A percentile compares a stretch with the other conserved stretches of the same genome.
phyloP scores from a whole-genome alignment of 2,888 invertebrate species.

The Chydorus sphaericus region DNA sequence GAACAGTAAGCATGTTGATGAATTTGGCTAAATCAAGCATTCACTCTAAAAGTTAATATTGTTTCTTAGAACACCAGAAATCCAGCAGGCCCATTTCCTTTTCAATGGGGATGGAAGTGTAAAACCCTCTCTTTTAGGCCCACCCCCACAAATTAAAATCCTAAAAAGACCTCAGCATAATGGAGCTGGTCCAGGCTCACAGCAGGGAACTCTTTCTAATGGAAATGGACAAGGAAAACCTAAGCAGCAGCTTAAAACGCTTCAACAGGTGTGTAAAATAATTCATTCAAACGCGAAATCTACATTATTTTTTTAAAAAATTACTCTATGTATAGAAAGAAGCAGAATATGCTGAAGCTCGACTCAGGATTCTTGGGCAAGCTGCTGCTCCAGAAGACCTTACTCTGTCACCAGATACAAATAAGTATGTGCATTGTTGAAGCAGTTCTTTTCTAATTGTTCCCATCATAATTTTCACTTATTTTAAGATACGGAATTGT shows the following conservation, averaged over 20 bases:
- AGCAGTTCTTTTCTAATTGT: no score
- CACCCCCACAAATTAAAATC: conserved; percentile 14
- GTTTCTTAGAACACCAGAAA: no score
- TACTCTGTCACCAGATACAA: neutral
- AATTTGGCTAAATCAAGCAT: neutral
- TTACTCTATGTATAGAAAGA: conserved; percentile 5
- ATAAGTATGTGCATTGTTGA: no score
- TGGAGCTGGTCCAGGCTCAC: neutral
- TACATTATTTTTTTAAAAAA: neutral
- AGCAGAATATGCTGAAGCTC: conserved; percentile 13
- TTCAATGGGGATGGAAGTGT: conserved; percentile 6
- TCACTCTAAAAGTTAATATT: neutral
- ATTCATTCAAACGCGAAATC: neutral
- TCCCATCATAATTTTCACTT: no score
- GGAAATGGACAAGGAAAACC: conserved; percentile 3
- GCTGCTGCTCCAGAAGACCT: conserved; percentile 3
- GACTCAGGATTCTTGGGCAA: conserved; percentile 13
- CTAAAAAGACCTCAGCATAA: conserved; percentile 11
- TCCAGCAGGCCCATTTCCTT: conserved; percentile 1
- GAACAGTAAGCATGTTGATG: no score
- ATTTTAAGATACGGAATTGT: no score
- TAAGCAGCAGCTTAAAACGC: conserved; percentile 9
- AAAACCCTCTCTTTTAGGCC: neutral
- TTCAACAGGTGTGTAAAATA: conserved; percentile 9
- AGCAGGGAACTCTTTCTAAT: neutral